Conservation (phyloP, 2,113 vertebrate genomes). For the Brachirus orientalis region DNA sequence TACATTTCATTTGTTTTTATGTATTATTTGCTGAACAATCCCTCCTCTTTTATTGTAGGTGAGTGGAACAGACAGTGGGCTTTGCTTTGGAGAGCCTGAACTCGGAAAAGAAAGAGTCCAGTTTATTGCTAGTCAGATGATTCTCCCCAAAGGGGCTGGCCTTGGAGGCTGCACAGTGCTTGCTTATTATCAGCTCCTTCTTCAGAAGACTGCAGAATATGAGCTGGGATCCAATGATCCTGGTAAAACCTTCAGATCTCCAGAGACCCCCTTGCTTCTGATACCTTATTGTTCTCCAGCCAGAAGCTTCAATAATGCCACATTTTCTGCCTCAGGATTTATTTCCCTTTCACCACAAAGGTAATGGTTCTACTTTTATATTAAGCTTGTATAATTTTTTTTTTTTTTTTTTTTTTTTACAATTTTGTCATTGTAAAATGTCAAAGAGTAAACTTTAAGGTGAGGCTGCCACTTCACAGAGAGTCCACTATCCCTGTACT, state of each 20-base stretch:
- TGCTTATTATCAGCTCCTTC: slow-evolving; percentile 58
- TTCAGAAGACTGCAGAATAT: slow-evolving; percentile 56
- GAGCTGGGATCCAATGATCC: slow-evolving; percentile 13
- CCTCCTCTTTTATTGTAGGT: slow-evolving; percentile 40
- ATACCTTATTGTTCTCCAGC: slow-evolving; percentile 22
- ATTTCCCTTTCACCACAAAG: slow-evolving; percentile 36
- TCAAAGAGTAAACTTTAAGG: too few species aligned
- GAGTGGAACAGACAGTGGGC: slow-evolving; percentile 24
- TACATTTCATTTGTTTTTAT: background rate
- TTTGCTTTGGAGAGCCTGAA: slow-evolving; percentile 21
- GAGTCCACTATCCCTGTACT: too few species aligned
- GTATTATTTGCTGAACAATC: background rate
- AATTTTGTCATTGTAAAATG: too few species aligned
- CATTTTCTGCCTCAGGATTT: slow-evolving; percentile 19
- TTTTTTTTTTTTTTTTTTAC: slow-evolving; percentile 7
- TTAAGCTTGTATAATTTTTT: too few species aligned
- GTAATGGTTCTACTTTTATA: too few species aligned
- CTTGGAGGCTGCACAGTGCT: slow-evolving; percentile 64
- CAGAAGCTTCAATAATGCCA: slow-evolving; percentile 35
- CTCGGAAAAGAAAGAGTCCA: slow-evolving; percentile 17
- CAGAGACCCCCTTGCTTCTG: slow-evolving; percentile 19
- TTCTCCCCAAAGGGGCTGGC: slow-evolving; percentile 49
- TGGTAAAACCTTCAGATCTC: slow-evolving; percentile 9
- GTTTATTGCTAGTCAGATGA: slow-evolving; percentile 71
- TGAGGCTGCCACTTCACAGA: too few species aligned